Percentiles rank a stretch among this genome's conserved stretches.
phyloP scores from a whole-genome alignment of 2,888 invertebrate species.

The Tetramorium bicarinatum region DNA sequence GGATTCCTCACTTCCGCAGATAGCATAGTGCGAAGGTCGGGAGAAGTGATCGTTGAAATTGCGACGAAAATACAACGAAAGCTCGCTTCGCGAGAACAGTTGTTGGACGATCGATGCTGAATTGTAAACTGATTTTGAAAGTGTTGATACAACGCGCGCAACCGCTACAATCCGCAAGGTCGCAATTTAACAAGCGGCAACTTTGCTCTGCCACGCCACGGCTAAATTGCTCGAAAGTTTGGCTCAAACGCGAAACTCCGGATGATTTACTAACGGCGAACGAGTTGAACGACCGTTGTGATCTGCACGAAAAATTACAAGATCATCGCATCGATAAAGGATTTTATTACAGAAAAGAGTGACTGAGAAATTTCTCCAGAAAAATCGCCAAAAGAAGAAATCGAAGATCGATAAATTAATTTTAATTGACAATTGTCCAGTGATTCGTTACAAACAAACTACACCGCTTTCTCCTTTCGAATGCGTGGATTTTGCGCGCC shows the following conservation, averaged over 20 bases:
- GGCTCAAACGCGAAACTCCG: background rate
- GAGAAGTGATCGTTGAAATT: background rate
- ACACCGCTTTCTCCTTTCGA: conserved; percentile 4
- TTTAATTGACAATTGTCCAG: background rate
- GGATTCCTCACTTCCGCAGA: conserved; percentile 12
- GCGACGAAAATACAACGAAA: background rate
- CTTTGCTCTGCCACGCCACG: background rate
- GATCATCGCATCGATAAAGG: background rate
- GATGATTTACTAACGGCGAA: conserved; percentile 9
- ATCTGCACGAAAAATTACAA: background rate
- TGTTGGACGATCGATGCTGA: background rate
- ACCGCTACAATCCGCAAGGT: conserved; percentile 1
- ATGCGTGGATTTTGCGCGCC: background rate
- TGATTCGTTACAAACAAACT: background rate
- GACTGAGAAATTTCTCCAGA: background rate
- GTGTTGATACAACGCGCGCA: conserved; percentile 21
- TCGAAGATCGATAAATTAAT: background rate
- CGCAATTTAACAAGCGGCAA: conserved; percentile 22
- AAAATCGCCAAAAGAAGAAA: background rate
- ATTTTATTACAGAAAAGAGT: background rate
- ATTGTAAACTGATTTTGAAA: conserved; percentile 20
- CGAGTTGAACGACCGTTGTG: conserved; percentile 14
- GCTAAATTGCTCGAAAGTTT: conserved; percentile 1
- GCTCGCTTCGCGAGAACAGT: background rate
- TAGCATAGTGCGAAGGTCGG: background rate